Base-by-base conservation (phyloP, 2,888 invertebrate species). In the Melitaea athalia region DNA sequence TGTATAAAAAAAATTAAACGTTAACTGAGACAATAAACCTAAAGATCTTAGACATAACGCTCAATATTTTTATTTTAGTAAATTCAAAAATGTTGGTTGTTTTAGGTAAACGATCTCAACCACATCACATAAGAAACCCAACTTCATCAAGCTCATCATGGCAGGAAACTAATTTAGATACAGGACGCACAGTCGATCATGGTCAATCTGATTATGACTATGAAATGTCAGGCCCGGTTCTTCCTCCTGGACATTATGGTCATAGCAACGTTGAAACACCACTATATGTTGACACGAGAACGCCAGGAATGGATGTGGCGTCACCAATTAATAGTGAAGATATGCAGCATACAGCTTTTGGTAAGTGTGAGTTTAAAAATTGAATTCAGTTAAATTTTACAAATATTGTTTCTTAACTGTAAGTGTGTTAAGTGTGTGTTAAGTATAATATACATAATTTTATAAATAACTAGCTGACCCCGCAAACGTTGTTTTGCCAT, bases 151-250 rank as follows among this genome's bases (percentile, higher is more conserved):
- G 98, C 59, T 95, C 95, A 3, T 94, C 95, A 0, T 98, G 98
- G 96, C 94, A 96, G 66, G 98, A 98, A 88, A 98, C 98, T 0
- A 98, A 98, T 87, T 89, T 98, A 42, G 98, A 98, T 84, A 95
- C 96, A 0, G 96, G 96, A 81, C 94, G 95, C 69, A 95, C 96
- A 0, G 92, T 95, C 63, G 97, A 98, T 82, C 95, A 95, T 76
- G 95, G 95, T 4, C 87, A 94, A 45, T 77, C 81, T 0, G 87
- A 91, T 12, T 86, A 94, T 45, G 89, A 91, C 45, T 90, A 82
- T 75, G 79, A 72, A 67, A 79, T 82, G 24, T 77, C 84, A 12
- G 79, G 84, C 0, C 77, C 78, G 0, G 71, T 86, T 4, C 68
- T 84, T 50, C 85, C 85, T 0, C 86, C 89, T 0, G 86, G 87